A percentile compares a stretch with the other conserved stretches of the same genome.
These are phyloP conservation scores for Puffinus mauretanicus DNA, from an alignment of 2,113 vertebrate genomes.

Conservation along the genomic window DNA sequence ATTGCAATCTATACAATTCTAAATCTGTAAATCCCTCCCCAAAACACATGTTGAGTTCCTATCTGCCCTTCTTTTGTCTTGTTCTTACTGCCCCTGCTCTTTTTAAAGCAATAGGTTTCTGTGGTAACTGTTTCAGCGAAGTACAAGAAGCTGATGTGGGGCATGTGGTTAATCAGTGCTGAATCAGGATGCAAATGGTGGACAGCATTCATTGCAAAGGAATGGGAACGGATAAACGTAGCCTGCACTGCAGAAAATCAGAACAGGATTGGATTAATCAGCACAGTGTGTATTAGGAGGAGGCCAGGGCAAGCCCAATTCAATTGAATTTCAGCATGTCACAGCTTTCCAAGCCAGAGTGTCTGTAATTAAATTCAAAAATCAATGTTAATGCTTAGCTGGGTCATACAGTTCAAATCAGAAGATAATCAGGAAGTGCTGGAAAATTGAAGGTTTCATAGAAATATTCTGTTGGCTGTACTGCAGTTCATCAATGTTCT, in stretches of 20 bases:
- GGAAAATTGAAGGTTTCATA: slow-evolving; percentile 42
- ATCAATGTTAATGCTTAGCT: slow-evolving; percentile 30
- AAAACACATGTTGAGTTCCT: neutral
- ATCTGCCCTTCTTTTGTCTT: neutral
- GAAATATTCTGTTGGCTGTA: neutral
- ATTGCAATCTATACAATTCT: neutral
- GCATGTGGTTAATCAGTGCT: neutral
- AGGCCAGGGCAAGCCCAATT: slow-evolving; percentile 15
- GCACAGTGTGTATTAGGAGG: neutral
- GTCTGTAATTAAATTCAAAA: slow-evolving; percentile 52
- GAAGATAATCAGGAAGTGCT: slow-evolving; percentile 44
- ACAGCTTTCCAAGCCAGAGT: slow-evolving; percentile 32
- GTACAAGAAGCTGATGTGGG: neutral
- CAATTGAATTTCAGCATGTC: slow-evolving; percentile 37
- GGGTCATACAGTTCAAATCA: slow-evolving; percentile 37
- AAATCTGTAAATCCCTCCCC: neutral
- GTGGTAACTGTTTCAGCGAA: neutral
- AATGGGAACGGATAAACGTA: neutral
- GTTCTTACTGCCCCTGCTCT: neutral
- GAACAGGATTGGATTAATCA: slow-evolving; percentile 46
- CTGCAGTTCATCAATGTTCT: neutral
- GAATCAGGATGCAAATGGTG: slow-evolving; percentile 5
- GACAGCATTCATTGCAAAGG: neutral
- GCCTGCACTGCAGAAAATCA: slow-evolving; percentile 13
- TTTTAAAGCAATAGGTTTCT: neutral